Conservation (phyloP, 1,140 invertebrate genomes). For the Pogonognathellus flavescens region DNA sequence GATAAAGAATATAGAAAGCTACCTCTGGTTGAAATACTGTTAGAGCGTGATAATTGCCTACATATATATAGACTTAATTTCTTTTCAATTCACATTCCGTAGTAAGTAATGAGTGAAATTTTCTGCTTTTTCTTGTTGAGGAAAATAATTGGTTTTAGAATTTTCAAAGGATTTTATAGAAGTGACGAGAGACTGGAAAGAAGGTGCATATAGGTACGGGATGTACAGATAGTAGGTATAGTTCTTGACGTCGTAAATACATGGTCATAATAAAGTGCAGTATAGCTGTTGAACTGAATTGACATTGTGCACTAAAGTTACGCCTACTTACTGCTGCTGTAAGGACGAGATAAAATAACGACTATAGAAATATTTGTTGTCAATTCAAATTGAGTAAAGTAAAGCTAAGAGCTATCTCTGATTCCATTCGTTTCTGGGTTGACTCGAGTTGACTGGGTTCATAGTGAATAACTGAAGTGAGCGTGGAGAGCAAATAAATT, state of each 20-base stretch:
- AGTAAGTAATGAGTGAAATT: background rate
- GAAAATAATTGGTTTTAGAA: constrained; percentile 37
- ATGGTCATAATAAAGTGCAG: background rate
- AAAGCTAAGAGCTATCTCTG: constrained; percentile 42
- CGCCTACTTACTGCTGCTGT: constrained; percentile 31
- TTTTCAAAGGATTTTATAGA: background rate
- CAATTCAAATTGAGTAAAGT: constrained; percentile 19
- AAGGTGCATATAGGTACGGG: too few relatives aligned
- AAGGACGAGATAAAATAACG: constrained; percentile 32
- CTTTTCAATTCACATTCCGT: too few relatives aligned
- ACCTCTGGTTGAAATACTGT: too few relatives aligned
- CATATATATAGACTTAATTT: too few relatives aligned
- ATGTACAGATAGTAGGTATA: too few relatives aligned
- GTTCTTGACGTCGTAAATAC: too few relatives aligned
- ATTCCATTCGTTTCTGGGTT: constrained; percentile 33
- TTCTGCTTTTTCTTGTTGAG: background rate
- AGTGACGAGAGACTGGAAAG: too few relatives aligned
- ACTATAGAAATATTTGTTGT: constrained; percentile 44
- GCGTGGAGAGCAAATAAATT: constrained; percentile 48
- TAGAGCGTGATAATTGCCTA: too few relatives aligned
- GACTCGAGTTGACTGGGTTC: constrained; percentile 35
- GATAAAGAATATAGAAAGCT: too few relatives aligned
- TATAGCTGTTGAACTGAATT: constrained; percentile 16
- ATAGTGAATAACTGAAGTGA: constrained; percentile 44
- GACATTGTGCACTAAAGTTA: constrained; percentile 17